Evolutionary conservation across 2,888 invertebrate genomes (phyloP).

Genomic region (Brachyptera risi): DNA sequence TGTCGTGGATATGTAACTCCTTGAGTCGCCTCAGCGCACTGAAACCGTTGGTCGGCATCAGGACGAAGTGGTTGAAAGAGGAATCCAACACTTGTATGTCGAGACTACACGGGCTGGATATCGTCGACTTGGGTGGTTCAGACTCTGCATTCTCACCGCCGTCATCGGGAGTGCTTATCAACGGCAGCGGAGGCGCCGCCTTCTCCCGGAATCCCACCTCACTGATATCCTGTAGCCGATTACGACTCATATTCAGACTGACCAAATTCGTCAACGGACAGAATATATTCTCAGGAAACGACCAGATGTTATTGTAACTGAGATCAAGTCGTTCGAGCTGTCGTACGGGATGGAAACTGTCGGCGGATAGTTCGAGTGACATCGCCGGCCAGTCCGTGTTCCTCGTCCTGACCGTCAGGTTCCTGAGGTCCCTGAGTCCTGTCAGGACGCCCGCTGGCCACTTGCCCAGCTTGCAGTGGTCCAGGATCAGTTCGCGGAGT

Average conservation of each 20-base stretch:
- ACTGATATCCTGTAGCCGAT: conserved; percentile 81
- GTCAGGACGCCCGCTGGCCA: conserved; percentile 76
- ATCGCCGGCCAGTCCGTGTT: conserved; percentile 81
- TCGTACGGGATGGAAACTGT: conserved; percentile 70
- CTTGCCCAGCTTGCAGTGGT: conserved; percentile 81
- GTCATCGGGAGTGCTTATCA: conserved; percentile 57
- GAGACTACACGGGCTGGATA: conserved; percentile 58
- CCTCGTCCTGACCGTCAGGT: conserved; percentile 79
- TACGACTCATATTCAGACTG: conserved; percentile 79
- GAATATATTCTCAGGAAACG: conserved; percentile 79
- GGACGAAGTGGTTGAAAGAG: conserved; percentile 78
- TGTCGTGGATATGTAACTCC: conserved; percentile 79
- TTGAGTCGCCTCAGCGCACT: conserved; percentile 72
- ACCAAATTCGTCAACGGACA: conserved; percentile 77
- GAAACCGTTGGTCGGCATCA: conserved; percentile 78
- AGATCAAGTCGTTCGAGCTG: conserved; percentile 81
- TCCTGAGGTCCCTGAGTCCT: conserved; percentile 75
- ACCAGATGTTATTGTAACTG: conserved; percentile 86
- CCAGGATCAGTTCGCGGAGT: conserved; percentile 73
- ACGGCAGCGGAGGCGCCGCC: conserved; percentile 56
- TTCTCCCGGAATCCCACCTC: conserved; percentile 81
- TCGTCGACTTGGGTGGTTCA: conserved; percentile 25
- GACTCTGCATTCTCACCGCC: conserved; percentile 44
- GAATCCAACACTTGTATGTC: conserved; percentile 80
- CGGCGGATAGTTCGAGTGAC: conserved; percentile 75